phyloP scores from a whole-genome alignment of 2,797 vertebrate species.

The Gallinago stenura region DNA sequence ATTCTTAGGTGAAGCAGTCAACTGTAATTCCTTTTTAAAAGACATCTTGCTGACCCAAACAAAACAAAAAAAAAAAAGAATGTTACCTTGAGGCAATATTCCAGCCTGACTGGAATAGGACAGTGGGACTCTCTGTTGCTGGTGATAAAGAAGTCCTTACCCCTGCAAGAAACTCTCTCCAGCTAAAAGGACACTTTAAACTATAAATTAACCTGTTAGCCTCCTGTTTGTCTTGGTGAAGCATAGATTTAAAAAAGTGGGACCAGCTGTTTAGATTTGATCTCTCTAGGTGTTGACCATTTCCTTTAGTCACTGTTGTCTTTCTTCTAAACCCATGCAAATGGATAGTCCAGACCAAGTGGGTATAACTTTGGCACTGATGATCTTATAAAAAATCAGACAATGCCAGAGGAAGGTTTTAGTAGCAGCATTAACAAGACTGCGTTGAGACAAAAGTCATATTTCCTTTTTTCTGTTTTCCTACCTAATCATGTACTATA shows the following conservation, averaged over 20 bases:
- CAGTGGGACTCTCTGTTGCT: background rate
- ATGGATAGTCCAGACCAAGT: background rate
- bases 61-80: background rate
- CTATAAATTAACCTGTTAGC: background rate
- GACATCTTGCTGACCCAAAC: background rate
- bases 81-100: conserved; percentile 25
- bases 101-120: background rate
- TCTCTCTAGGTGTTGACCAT: background rate
- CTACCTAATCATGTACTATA: background rate
- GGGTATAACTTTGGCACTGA: background rate
- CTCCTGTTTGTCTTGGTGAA: background rate
- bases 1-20: background rate
- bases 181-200: background rate
- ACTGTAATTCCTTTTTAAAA: background rate
- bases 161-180: background rate
- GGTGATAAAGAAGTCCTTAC: background rate
- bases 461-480: background rate
- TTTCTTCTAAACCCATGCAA: background rate
- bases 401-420: background rate
- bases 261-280: background rate
- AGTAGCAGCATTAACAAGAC: background rate
- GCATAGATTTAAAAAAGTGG: background rate
- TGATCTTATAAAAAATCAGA: background rate
- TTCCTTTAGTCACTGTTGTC: background rate
- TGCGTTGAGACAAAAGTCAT: background rate